A percentile compares a stretch with the other conserved stretches of the same genome.
Evolutionary conservation across 2,888 invertebrate species (phyloP).

Genomic region (Tipula confusa): DNA sequence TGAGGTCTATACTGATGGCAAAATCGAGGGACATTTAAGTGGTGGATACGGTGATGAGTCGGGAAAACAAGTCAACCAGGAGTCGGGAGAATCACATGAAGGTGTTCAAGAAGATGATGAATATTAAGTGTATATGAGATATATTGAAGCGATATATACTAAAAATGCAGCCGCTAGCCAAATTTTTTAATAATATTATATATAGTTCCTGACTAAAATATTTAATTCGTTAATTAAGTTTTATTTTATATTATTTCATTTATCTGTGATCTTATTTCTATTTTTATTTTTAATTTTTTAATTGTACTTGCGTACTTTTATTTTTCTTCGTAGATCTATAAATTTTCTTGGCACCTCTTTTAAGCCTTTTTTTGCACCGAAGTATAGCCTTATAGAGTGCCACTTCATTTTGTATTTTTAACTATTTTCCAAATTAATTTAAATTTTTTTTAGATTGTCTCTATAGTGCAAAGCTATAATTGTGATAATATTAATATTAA

Average conservation of each 20-base stretch:
- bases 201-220: not conserved
- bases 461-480: not conserved
- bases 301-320: not conserved
- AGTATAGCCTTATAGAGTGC: not conserved
- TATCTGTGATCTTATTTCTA: not conserved
- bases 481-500: not conserved
- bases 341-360: not conserved
- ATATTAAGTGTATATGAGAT: not conserved
- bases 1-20: constrained; percentile 46
- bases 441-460: not conserved
- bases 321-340: not conserved
- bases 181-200: not conserved
- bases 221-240: not conserved
- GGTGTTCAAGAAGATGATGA: not conserved
- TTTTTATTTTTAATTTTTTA: constrained; percentile 7
- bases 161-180: constrained; percentile 1
- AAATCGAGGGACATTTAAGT: constrained; percentile 42
- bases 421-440: not conserved
- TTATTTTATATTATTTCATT: not conserved
- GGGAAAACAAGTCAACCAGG: not conserved
- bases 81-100: not conserved
- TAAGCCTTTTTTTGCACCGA: not conserved
- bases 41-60: not conserved
- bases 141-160: not conserved
- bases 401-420: not conserved